phyloP scores from a whole-genome alignment of 1,140 invertebrate genomes.

The Asobara japonica region DNA sequence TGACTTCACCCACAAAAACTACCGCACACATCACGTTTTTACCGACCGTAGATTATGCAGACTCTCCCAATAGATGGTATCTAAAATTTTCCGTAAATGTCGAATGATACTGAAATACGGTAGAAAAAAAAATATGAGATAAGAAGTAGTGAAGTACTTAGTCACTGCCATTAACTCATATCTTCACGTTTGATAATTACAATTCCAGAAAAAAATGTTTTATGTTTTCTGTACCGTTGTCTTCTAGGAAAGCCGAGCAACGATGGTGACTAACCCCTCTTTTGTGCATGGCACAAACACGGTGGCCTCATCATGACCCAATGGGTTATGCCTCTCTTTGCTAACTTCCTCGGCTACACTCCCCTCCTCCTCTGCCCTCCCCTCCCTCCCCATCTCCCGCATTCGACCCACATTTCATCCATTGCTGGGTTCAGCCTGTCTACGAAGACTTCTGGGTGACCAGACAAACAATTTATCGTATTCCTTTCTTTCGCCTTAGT shows the following conservation, averaged over 20 bases:
- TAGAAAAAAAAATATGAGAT: too few species aligned
- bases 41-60: too few species aligned
- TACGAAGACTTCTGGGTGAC: background rate
- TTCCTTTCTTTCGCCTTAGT: background rate
- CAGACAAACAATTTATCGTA: background rate
- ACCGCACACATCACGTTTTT: too few species aligned
- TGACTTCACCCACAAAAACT: too few species aligned
- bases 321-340: conserved; percentile 15
- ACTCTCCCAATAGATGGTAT: too few species aligned
- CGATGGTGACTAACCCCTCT: background rate
- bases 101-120: too few species aligned
- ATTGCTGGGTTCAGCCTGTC: background rate
- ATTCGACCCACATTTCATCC: background rate
- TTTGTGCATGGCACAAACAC: background rate
- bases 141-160: background rate
- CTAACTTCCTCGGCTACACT: background rate
- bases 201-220: too few species aligned
- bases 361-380: background rate
- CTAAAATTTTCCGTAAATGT: too few species aligned
- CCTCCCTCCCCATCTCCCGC: background rate
- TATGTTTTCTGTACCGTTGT: conserved; percentile 28
- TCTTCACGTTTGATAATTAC: conserved; percentile 29
- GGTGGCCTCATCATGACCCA: conserved; percentile 16
- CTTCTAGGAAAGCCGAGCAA: conserved; percentile 15
- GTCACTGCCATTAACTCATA: conserved; percentile 17